Percentiles rank a stretch among this genome's conserved stretches.
Evolutionary conservation across 2,113 vertebrate species (phyloP).

Genomic region (Epinephelus moara): DNA sequence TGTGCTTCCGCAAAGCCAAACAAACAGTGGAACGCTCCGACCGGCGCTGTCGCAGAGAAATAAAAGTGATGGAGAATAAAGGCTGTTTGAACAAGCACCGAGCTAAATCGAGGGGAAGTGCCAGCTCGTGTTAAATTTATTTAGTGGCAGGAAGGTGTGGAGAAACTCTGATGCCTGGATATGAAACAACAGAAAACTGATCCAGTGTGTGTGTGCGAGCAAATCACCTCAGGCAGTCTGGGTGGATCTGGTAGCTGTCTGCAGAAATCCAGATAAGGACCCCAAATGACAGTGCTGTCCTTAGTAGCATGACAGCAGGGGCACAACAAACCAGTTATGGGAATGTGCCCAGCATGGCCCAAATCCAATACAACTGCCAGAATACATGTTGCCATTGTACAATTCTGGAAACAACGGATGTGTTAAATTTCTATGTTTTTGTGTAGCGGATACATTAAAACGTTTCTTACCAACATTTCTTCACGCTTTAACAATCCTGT

Average conservation of each 20-base stretch:
- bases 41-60: conserved; percentile 1
- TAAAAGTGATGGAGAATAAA: conserved; percentile 8
- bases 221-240: conserved; percentile 36
- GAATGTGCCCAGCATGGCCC: conserved; percentile 61
- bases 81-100: not conserved
- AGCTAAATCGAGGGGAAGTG: not conserved
- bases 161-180: conserved; percentile 19
- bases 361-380: conserved; percentile 16
- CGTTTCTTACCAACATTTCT: too few species aligned
- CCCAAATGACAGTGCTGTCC: conserved; percentile 67
- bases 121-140: conserved; percentile 9
- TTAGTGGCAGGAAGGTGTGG: not conserved
- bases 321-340: conserved; percentile 77
- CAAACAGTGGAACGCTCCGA: conserved; percentile 51
- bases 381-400: too few species aligned
- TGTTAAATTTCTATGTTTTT: too few species aligned
- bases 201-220: conserved; percentile 32
- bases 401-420: too few species aligned
- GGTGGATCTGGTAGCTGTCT: conserved; percentile 63
- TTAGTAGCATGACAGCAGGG: conserved; percentile 72
- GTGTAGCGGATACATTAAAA: too few species aligned
- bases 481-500: too few species aligned
- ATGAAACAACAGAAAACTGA: conserved; percentile 42
- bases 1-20: conserved; percentile 51
- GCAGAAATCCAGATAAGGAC: conserved; percentile 63